phyloP scores from a whole-genome alignment of 2,113 vertebrate species.

The Electrona antarctica region DNA sequence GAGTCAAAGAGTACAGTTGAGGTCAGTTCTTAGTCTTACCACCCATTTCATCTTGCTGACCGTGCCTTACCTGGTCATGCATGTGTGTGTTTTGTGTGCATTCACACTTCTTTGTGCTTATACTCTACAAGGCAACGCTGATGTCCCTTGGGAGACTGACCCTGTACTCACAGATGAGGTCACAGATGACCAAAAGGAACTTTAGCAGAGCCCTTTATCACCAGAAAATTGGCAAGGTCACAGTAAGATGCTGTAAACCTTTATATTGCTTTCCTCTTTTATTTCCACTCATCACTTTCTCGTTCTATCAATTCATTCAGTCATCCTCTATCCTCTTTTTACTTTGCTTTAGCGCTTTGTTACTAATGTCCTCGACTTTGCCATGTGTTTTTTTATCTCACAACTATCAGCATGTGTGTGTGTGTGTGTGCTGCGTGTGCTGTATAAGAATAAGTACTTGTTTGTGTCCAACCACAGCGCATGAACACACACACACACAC shows the following conservation, averaged over 20 bases:
- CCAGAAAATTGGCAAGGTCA: constrained; percentile 28
- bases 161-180: constrained; percentile 19
- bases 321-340: background rate
- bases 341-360: background rate
- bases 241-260: background rate
- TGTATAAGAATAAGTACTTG: no score
- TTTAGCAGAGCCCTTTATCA: constrained; percentile 29
- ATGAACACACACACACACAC: background rate
- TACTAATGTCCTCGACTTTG: background rate
- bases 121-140: constrained; percentile 7
- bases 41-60: background rate
- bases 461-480: background rate
- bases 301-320: background rate
- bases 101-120: background rate
- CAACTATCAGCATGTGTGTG: background rate
- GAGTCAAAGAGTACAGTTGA: constrained; percentile 18
- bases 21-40: background rate
- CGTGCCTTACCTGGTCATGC: constrained; percentile 14
- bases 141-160: constrained; percentile 4
- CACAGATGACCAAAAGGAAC: constrained; percentile 14
- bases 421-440: background rate
- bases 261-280: background rate
- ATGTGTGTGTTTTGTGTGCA: background rate
- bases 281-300: background rate
- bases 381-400: background rate